These are phyloP conservation scores for Zonitis immaculata DNA, from an alignment of 2,888 invertebrate genomes.

Conservation along the genomic window DNA sequence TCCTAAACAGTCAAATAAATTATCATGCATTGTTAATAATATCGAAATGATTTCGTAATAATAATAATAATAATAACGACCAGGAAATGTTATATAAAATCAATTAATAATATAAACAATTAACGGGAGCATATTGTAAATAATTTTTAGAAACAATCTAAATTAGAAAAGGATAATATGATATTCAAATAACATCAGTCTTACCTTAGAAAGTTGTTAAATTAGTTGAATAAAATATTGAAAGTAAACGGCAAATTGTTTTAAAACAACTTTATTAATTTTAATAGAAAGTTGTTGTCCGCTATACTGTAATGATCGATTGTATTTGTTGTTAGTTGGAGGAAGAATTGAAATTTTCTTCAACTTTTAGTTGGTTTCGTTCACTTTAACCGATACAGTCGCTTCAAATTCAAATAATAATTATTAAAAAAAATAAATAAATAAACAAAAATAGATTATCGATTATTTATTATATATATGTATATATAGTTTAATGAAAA, in stretches of 20 bases:
- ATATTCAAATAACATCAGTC: conserved; percentile 26
- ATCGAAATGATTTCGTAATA: not conserved
- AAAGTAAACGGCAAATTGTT: conserved; percentile 22
- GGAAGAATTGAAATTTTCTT: conserved; percentile 19
- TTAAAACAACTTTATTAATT: conserved; percentile 5
- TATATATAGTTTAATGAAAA: not conserved
- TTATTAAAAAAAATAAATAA: not conserved
- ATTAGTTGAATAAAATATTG: conserved; percentile 13
- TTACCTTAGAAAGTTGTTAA: conserved; percentile 38
- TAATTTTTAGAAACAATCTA: not conserved
- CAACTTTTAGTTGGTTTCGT: conserved; percentile 14
- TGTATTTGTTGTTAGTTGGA: not conserved
- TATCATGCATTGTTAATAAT: not conserved
- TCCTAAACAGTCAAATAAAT: not conserved
- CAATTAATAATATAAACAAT: conserved; percentile 15
- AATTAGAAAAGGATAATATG: conserved; percentile 30
- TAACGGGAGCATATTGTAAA: conserved; percentile 12
- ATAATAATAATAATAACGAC: not conserved
- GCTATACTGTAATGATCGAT: conserved; percentile 4
- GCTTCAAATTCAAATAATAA: conserved; percentile 7
- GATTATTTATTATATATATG: not conserved
- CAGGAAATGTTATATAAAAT: conserved; percentile 12
- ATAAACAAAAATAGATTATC: conserved; percentile 1
- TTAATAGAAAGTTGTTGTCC: conserved; percentile 12
- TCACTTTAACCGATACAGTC: conserved; percentile 14